phyloP scores from a whole-genome alignment of 2,888 invertebrate species.

The Himalopsyche japonica region DNA sequence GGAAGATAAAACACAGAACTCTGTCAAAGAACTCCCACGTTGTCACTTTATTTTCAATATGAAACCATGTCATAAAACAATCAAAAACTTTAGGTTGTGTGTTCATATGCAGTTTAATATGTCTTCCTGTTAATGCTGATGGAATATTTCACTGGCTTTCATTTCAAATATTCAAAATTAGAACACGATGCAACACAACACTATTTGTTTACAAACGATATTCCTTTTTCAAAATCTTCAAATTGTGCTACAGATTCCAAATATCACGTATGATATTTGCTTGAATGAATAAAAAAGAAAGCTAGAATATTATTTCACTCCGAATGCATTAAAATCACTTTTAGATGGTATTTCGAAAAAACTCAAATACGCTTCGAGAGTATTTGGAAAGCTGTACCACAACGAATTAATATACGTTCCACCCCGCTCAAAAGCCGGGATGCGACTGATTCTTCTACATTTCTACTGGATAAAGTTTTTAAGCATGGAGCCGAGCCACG shows the following conservation, averaged over 20 bases:
- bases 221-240: not conserved
- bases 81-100: not conserved
- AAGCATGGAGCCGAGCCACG: slow-evolving; percentile 21
- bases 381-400: not conserved
- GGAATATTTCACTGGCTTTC: not conserved
- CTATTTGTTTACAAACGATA: not conserved
- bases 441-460: slow-evolving; percentile 22
- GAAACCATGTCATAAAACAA: not conserved
- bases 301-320: not conserved
- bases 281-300: not conserved
- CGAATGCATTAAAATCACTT: not conserved
- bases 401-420: not conserved
- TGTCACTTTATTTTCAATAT: slow-evolving; percentile 13
- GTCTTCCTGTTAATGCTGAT: not conserved
- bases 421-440: slow-evolving; percentile 19
- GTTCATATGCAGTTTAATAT: not conserved
- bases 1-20: slow-evolving; percentile 6
- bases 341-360: not conserved
- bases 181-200: not conserved
- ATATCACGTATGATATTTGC: not conserved
- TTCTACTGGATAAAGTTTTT: slow-evolving; percentile 24
- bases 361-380: not conserved
- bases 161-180: not conserved
- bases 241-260: not conserved
- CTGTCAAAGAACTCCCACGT: slow-evolving; percentile 12